Conservation (phyloP, 2,113 vertebrate genomes). For the Mus pahari region DNA sequence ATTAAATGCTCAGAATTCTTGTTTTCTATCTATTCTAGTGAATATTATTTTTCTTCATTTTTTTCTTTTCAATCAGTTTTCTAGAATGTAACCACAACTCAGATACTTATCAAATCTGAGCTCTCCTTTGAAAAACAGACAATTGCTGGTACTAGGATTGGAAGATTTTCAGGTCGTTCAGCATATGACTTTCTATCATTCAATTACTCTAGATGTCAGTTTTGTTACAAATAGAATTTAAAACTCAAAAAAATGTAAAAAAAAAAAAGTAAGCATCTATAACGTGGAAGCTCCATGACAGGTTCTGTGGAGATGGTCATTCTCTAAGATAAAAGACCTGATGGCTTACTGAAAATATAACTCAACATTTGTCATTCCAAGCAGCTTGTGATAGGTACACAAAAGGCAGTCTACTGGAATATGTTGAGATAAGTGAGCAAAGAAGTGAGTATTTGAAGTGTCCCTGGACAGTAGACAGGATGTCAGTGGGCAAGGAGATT, state of each 20-base stretch:
- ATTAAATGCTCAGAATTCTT: background rate
- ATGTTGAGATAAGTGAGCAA: background rate
- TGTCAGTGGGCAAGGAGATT: background rate
- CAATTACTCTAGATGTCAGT: background rate
- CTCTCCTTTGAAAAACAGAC: background rate
- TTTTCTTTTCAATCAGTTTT: background rate
- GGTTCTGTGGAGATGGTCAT: too few species aligned
- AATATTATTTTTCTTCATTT: background rate
- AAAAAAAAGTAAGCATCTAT: background rate
- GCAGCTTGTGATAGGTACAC: background rate
- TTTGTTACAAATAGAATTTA: background rate
- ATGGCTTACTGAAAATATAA: background rate
- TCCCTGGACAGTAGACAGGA: background rate
- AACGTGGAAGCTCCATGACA: background rate
- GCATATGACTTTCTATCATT: background rate
- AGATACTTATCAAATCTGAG: background rate
- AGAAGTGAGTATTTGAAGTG: background rate
- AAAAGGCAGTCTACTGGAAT: background rate
- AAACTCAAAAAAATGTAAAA: background rate
- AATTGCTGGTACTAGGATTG: background rate
- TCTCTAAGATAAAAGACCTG: background rate
- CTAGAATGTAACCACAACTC: constrained; percentile 15
- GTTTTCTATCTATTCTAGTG: background rate
- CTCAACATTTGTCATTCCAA: background rate
- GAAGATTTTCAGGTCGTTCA: background rate